A percentile compares a stretch with the other conserved stretches of the same genome.
These are phyloP conservation scores for Synanthedon andrenaeformis DNA, from an alignment of 2,888 invertebrate genomes.

Conservation along the genomic window DNA sequence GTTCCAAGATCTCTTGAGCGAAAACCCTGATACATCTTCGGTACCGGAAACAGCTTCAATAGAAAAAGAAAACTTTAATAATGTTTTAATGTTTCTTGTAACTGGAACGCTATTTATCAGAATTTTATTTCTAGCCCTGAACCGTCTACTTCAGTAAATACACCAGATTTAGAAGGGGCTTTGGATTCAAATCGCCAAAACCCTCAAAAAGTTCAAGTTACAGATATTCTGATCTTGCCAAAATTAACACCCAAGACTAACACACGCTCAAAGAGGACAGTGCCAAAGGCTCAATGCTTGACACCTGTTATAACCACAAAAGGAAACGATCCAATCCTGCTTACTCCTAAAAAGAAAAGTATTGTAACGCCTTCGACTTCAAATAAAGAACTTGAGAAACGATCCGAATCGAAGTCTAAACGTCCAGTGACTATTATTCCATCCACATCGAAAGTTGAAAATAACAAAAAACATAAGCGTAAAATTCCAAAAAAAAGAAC, in stretches of 20 bases:
- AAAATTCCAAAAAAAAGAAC: not conserved
- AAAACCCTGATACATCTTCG: no score
- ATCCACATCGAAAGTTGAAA: not conserved
- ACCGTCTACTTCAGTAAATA: not conserved
- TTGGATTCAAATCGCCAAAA: slow-evolving; percentile 1
- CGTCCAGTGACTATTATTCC: not conserved
- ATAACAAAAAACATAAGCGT: not conserved
- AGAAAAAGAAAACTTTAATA: no score
- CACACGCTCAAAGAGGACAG: slow-evolving; percentile 4
- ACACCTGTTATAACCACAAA: not conserved
- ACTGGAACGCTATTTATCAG: no score
- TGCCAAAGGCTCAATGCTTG: slow-evolving; percentile 5
- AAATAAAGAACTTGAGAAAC: not conserved
- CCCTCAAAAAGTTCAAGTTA: slow-evolving; percentile 3
- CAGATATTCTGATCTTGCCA: slow-evolving; percentile 4
- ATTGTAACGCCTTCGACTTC: no score
- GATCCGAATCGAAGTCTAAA: not conserved
- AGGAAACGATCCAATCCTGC: not conserved
- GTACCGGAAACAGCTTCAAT: no score
- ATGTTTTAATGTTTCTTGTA: no score
- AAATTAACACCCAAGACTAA: slow-evolving; percentile 4
- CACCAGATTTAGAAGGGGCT: slow-evolving; percentile 1
- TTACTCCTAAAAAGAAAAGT: no score
- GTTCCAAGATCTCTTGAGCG: no score
- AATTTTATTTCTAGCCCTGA: no score